These are phyloP conservation scores for Molorchus minor DNA, from an alignment of 2,888 invertebrate species.

Conservation along the genomic window DNA sequence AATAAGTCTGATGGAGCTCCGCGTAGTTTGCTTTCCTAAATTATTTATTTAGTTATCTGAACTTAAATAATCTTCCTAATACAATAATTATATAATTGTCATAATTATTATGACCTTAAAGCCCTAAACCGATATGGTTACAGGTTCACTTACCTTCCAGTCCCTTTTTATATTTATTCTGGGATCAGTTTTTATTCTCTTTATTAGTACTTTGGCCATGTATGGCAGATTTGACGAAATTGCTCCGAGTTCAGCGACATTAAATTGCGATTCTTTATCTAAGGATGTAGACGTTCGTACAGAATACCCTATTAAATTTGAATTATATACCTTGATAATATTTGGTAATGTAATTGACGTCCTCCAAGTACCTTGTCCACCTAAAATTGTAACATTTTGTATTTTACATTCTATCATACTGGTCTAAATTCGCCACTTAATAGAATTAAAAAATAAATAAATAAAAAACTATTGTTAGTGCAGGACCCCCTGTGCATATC, in stretches of 20 bases:
- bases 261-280: slow-evolving; percentile 64
- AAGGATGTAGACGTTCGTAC: slow-evolving; percentile 63
- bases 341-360: slow-evolving; percentile 68
- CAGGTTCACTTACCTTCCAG: slow-evolving; percentile 66
- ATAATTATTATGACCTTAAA: no score
- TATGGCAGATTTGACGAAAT: slow-evolving; percentile 68
- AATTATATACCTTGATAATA: slow-evolving; percentile 72
- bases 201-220: slow-evolving; percentile 67
- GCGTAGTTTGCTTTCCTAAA: no score
- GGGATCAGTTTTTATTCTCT: slow-evolving; percentile 65
- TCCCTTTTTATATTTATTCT: slow-evolving; percentile 66
- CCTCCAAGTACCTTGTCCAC: slow-evolving; percentile 67
- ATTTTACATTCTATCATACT: neutral
- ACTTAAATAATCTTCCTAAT: no score
- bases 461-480: no score
- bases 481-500: no score
- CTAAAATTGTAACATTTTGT: slow-evolving; percentile 47
- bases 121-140: neutral
- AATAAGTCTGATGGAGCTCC: no score
- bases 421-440: no score
- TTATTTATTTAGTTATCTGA: no score
- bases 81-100: no score
- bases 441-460: no score
- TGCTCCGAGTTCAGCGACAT: slow-evolving; percentile 69
- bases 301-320: slow-evolving; percentile 71